Evolutionary conservation across 2,888 invertebrate genomes (phyloP), one percentile per base, ranked within the genome.

Genomic region (Blera fallax): DNA sequence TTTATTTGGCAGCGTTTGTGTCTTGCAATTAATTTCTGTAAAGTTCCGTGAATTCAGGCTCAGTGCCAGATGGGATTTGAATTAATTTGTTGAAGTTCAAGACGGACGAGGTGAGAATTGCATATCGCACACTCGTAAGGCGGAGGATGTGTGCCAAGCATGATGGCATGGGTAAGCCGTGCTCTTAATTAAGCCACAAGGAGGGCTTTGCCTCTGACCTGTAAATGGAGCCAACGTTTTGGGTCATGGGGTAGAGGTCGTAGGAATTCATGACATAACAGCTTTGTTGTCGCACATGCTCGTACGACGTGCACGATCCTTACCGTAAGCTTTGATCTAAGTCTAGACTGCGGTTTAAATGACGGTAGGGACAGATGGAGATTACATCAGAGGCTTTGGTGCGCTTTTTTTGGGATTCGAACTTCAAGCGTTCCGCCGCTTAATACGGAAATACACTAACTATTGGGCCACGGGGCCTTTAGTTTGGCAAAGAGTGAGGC

Each of bases 51-150:
- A 60, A 34, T 58, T 52, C 50, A 7, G 18, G 16, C 24, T 29
- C 21, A 21, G 32, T 32, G 2, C 4, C 10, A 11, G 29, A 6
- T 29, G 43, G 50, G 52, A 56, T 65, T 80, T 45, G 74, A 84
- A 84, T 84, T 84, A 84, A 80, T 84, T 84, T 84, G 84, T 84
- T 84, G 77, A 52, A 60, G 77, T 77, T 77, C 76, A 76, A 69
- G 45, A 60, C 58, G 80, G 29, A 45, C 40, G 54, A 67, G 79
- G 77, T 70, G 70, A 78, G 29, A 79, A 50, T 37, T 72, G 64
- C 69, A 64, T 34, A 73, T 56, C n/a, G 16, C 45, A 8, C 34
- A 58, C 54, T 5, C 14, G 29, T 21, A 37, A 21, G 48, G 45
- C 34, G 43, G 16, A 40, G 64, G 76, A 65, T 76, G 27, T 48